Percentiles rank a stretch among this genome's conserved stretches.
Conservation (phyloP, 1,140 invertebrate genomes). For the Gonatopus flavifemur region DNA sequence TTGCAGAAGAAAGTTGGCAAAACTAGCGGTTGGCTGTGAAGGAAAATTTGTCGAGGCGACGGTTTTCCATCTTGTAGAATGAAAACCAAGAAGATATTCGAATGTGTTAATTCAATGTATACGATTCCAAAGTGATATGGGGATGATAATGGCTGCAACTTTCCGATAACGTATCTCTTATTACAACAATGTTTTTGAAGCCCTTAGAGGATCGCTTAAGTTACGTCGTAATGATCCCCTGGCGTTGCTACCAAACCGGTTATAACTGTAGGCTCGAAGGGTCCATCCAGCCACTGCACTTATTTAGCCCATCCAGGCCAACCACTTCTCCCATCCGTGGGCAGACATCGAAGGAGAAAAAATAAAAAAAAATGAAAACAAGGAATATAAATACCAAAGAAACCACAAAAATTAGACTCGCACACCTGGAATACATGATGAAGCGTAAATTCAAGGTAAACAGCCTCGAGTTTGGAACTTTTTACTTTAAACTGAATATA, state of each 20-base stretch:
- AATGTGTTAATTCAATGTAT: no score
- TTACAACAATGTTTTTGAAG: neutral
- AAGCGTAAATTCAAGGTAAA: conserved; percentile 10
- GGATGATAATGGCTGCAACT: no score
- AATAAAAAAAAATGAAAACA: conserved; percentile 7
- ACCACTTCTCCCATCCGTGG: conserved; percentile 23
- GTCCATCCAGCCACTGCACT: conserved; percentile 34
- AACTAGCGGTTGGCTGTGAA: neutral
- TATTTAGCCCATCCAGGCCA: conserved; percentile 27
- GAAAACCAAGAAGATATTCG: no score
- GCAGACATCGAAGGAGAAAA: conserved; percentile 12
- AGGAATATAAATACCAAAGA: conserved; percentile 6
- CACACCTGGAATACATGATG: conserved; percentile 29
- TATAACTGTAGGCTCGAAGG: conserved; percentile 18
- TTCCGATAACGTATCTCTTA: neutral
- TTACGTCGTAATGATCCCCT: conserved; percentile 30
- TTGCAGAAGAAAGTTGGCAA: conserved; percentile 28
- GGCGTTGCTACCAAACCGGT: conserved; percentile 30
- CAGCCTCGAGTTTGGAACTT: no score
- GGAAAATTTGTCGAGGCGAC: conserved; percentile 11
- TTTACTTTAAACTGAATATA: no score
- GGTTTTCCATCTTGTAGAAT: no score
- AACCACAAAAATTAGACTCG: conserved; percentile 29
- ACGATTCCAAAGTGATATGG: no score
- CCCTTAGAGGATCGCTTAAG: conserved; percentile 21